Evolutionary conservation across 2,888 invertebrate genomes (phyloP), one percentile per base, ranked within the genome.

Genomic region (Lomographa bimaculata): DNA sequence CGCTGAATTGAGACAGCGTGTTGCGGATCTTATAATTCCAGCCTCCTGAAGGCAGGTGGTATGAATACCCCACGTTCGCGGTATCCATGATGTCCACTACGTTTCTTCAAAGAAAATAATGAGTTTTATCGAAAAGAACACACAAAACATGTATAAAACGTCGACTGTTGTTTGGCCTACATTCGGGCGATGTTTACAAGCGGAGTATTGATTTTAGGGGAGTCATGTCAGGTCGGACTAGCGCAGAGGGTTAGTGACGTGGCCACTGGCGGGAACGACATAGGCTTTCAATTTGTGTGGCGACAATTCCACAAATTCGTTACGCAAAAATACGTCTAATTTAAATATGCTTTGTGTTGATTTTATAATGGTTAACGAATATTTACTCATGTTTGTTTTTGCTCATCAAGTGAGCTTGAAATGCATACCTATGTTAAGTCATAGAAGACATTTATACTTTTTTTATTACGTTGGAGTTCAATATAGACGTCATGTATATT

Each of bases 1-100:
- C 98, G 71, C 96, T 97, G 75, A 97, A 97, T 72, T 97, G 96
- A 11, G 96, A 94, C 45, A 96, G 77, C 17, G 93, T 93, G 73
- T 94, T 96, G 73, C 95, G 92, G 53, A 96, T 90, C 74, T 93
- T 94, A 58, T 95, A 87, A 59, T 93, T 90, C 90, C 94, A 92
- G 28, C 96, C 95, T 44, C 94, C 95, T 35, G 94, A 91, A 20
- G 96, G 96, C 64, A 96, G 86, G 71, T 96, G 95, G 71, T 96
- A 96, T 7, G 95, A 94, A 81, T 96, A 96, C 42, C 96, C 96
- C 57, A 96, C 91, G 58, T 93, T 94, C 19, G 90, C 87, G 19
- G 90, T 77, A 73, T 92, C 92, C 90, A 90, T 89, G 45, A 36
- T 67, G 43, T 46, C 45, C 45, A 53, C 14, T 23, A 29, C 3